Percentiles rank a stretch among this genome's conserved stretches.
Conservation (phyloP, 2,113 vertebrate species). For the Balaeniceps rex region DNA sequence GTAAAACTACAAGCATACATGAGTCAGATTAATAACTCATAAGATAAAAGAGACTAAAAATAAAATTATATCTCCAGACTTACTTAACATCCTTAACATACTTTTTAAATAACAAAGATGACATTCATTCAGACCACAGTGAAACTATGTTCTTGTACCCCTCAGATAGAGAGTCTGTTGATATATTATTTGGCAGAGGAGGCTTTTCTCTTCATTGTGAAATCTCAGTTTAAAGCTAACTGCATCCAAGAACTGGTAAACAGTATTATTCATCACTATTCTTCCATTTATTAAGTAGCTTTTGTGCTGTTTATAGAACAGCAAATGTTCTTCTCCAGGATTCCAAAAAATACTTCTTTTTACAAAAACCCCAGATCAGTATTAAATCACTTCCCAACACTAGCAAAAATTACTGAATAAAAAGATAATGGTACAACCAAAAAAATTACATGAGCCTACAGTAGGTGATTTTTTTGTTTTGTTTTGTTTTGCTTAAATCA, state of each 20-base stretch:
- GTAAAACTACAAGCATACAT: background rate
- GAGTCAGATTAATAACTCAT: background rate
- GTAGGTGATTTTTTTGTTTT: background rate
- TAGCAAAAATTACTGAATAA: background rate
- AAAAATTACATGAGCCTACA: background rate
- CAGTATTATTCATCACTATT: slow-evolving; percentile 23
- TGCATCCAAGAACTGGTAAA: slow-evolving; percentile 33
- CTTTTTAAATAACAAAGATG: background rate
- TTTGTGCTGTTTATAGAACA: slow-evolving; percentile 31
- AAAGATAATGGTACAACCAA: background rate
- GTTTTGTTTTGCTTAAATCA: background rate
- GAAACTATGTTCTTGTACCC: background rate
- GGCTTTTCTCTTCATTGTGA: background rate
- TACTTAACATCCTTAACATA: background rate
- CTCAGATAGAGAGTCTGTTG: background rate
- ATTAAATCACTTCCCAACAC: background rate
- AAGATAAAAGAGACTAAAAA: background rate
- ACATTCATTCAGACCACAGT: background rate
- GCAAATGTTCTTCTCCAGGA: background rate
- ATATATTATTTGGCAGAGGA: background rate
- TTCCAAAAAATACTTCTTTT: background rate
- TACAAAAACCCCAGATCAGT: background rate
- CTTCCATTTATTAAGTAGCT: slow-evolving; percentile 8
- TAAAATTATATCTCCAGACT: background rate
- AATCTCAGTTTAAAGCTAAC: slow-evolving; percentile 32